A percentile compares a stretch with the other conserved stretches of the same genome.
Conservation (phyloP, 2,888 invertebrate species). For the Hesperia comma region DNA sequence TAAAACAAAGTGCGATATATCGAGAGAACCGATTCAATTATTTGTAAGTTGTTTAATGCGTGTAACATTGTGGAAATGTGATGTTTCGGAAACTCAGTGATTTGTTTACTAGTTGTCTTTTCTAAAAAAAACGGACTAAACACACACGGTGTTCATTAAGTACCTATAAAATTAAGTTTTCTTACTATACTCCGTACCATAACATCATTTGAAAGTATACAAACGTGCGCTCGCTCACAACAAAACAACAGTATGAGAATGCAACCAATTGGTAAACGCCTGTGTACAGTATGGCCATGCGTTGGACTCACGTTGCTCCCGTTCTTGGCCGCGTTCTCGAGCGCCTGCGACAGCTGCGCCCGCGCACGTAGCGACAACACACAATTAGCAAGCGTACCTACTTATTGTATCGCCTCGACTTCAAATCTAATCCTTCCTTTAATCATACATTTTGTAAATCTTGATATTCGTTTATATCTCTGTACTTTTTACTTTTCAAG, state of each 20-base stretch:
- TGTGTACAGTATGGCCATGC: slow-evolving; percentile 63
- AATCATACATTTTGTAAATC: no score
- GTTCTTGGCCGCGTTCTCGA: slow-evolving; percentile 88
- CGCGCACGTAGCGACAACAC: slow-evolving; percentile 75
- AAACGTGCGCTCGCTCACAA: slow-evolving; percentile 7
- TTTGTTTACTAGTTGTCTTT: no score
- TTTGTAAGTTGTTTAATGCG: no score
- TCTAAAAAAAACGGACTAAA: no score
- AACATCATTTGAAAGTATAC: neutral
- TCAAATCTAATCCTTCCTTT: slow-evolving; percentile 13
- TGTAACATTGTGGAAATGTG: no score
- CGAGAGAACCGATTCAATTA: no score
- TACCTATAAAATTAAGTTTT: no score
- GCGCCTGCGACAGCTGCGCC: slow-evolving; percentile 85
- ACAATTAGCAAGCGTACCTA: slow-evolving; percentile 72
- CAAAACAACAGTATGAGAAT: slow-evolving; percentile 40
- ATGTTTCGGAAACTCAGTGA: no score
- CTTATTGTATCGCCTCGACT: slow-evolving; percentile 11
- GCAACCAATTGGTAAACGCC: slow-evolving; percentile 47
- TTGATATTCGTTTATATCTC: neutral
- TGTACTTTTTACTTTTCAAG: no score
- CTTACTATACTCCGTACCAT: no score
- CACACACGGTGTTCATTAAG: no score
- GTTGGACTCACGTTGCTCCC: slow-evolving; percentile 85
- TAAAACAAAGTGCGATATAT: no score